A percentile compares a stretch with the other conserved stretches of the same genome.
Conservation (phyloP, 2,888 invertebrate genomes). For the Pedicia rivosa region DNA sequence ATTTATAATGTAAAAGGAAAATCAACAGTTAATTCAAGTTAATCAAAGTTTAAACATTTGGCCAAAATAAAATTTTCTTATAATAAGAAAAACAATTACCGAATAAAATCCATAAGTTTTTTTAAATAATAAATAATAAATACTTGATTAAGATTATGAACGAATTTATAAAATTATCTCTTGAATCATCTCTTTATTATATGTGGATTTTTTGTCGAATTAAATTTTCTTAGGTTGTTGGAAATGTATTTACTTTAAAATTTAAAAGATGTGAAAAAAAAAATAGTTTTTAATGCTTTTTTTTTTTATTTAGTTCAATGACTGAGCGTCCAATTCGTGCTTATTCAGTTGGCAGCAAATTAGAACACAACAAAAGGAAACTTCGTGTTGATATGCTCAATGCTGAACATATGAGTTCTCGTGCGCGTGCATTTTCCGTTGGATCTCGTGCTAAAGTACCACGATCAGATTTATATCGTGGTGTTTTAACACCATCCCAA, state of each 20-base stretch:
- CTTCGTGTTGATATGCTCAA: conserved; percentile 31
- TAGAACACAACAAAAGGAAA: conserved; percentile 43
- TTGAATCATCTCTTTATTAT: too few species aligned
- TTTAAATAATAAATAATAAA: too few species aligned
- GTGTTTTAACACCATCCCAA: conserved; percentile 17
- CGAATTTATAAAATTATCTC: too few species aligned
- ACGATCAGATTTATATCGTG: conserved; percentile 23
- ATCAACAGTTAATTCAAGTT: neutral
- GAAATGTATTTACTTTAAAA: too few species aligned
- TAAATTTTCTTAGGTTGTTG: too few species aligned
- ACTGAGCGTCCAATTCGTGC: conserved; percentile 49
- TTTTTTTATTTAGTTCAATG: conserved; percentile 19
- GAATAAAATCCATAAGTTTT: too few species aligned
- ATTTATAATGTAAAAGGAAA: neutral
- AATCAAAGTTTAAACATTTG: neutral
- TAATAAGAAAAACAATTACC: too few species aligned
- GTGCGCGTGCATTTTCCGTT: conserved; percentile 62
- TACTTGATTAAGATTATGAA: too few species aligned
- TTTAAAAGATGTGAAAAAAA: too few species aligned
- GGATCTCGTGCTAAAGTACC: conserved; percentile 46
- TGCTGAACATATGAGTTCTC: conserved; percentile 30
- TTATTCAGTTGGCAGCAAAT: conserved; percentile 73
- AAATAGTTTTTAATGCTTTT: neutral
- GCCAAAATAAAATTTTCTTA: too few species aligned
- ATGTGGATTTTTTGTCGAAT: too few species aligned